phyloP scores from a whole-genome alignment of 2,888 invertebrate species.

The Melieria omissa region DNA sequence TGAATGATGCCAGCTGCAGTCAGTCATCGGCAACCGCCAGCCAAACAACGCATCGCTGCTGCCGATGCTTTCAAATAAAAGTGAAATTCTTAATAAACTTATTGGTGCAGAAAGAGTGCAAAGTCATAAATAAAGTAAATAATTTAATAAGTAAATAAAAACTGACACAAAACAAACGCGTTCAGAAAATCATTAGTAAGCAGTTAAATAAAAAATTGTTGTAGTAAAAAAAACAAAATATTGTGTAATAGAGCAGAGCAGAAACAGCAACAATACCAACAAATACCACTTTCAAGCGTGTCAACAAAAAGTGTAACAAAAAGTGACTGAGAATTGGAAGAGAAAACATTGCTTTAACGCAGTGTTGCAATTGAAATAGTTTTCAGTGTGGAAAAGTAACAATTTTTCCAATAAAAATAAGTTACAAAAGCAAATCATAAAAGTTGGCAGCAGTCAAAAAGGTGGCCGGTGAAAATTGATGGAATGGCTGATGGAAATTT shows the following conservation, averaged over 20 bases:
- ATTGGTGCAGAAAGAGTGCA: slow-evolving; percentile 20
- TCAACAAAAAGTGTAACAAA: background rate
- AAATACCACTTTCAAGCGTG: background rate
- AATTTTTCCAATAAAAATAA: too few species aligned
- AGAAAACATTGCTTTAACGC: too few species aligned
- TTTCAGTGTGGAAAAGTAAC: too few species aligned
- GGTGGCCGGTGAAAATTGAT: too few species aligned
- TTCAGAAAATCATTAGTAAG: background rate
- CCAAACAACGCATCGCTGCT: too few species aligned
- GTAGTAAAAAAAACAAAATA: background rate
- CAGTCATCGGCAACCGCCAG: background rate
- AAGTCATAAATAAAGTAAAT: slow-evolving; percentile 16
- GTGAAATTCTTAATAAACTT: slow-evolving; percentile 20
- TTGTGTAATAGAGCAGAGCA: slow-evolving; percentile 12
- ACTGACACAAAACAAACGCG: background rate
- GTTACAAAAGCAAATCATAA: too few species aligned
- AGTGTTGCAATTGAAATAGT: too few species aligned
- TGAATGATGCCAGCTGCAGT: slow-evolving; percentile 11
- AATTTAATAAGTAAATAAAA: background rate
- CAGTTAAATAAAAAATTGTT: background rate
- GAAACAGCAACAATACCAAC: background rate
- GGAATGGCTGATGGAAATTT: too few species aligned
- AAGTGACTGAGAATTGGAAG: too few species aligned
- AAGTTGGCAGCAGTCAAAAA: too few species aligned
- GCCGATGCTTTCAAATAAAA: slow-evolving; percentile 14